These are phyloP conservation scores for Charaxes varanes DNA, from an alignment of 1,140 invertebrate species.

Conservation along the genomic window DNA sequence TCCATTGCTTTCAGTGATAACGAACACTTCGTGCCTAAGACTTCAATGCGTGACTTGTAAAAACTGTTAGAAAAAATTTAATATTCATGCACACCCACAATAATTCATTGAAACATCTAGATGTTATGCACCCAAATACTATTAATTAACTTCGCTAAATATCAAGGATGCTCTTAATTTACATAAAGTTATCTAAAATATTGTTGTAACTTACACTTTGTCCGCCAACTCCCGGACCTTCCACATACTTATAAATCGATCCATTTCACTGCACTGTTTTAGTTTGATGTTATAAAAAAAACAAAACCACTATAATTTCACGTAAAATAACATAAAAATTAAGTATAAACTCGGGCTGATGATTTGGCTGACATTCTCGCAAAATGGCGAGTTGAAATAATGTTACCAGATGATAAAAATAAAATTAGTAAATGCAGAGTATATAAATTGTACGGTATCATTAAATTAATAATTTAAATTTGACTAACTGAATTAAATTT, in stretches of 20 bases:
- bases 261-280: conserved; percentile 66
- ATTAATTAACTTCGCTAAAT: conserved; percentile 15
- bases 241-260: conserved; percentile 91
- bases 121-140: conserved; percentile 1
- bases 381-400: conserved; percentile 63
- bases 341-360: conserved; percentile 68
- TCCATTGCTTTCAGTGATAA: too few species aligned
- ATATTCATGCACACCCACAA: too few species aligned
- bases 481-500: too few species aligned
- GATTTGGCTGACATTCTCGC: conserved; percentile 75
- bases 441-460: too few species aligned
- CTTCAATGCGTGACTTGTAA: too few species aligned
- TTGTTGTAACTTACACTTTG: conserved; percentile 89
- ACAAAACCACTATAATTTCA: conserved; percentile 51
- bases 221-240: conserved; percentile 95
- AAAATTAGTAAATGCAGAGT: too few species aligned
- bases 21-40: too few species aligned
- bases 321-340: conserved; percentile 54
- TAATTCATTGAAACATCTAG: not conserved
- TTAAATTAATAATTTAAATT: too few species aligned
- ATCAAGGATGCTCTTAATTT: conserved; percentile 45
- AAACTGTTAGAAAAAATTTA: too few species aligned
- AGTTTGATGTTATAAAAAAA: conserved; percentile 30
- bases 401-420: too few species aligned
- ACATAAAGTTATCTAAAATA: conserved; percentile 54